These are phyloP conservation scores for Trissoscelio sp. DNA, from an alignment of 2,888 invertebrate species.

Conservation along the genomic window DNA sequence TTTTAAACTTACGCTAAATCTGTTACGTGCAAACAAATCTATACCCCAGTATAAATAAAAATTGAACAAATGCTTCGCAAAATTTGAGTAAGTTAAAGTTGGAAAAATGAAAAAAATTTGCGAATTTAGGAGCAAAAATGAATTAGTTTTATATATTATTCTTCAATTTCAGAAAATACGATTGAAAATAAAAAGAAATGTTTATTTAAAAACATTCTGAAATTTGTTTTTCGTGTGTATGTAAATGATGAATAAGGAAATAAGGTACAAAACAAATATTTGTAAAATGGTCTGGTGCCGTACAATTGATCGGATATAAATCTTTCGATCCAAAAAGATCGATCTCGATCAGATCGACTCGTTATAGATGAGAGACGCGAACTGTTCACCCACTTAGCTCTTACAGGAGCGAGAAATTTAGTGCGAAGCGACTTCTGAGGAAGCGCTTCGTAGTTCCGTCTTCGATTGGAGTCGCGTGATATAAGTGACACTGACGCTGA, in stretches of 20 bases:
- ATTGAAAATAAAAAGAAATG: not conserved
- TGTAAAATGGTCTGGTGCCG: conserved; percentile 58
- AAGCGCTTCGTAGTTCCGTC: conserved; percentile 71
- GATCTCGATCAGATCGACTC: conserved; percentile 78
- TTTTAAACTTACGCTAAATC: conserved; percentile 38
- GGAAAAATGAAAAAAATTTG: too few species aligned
- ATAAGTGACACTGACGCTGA: conserved; percentile 67
- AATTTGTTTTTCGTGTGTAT: too few species aligned
- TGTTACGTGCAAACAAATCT: conserved; percentile 47
- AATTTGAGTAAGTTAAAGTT: too few species aligned
- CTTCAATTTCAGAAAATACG: not conserved
- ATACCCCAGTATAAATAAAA: not conserved
- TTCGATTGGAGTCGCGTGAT: conserved; percentile 72
- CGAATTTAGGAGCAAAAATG: too few species aligned
- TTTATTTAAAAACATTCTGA: not conserved
- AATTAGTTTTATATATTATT: too few species aligned
- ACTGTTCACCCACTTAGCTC: conserved; percentile 70
- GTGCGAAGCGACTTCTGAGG: conserved; percentile 69
- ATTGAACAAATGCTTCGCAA: not conserved
- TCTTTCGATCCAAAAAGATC: conserved; percentile 74
- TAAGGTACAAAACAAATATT: conserved; percentile 60
- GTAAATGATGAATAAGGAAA: conserved; percentile 12
- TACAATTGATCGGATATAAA: conserved; percentile 76
- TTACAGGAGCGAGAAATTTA: conserved; percentile 72
- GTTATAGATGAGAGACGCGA: conserved; percentile 76